Conservation (phyloP, 2,888 invertebrate species). For the Phyto melanocephala region DNA sequence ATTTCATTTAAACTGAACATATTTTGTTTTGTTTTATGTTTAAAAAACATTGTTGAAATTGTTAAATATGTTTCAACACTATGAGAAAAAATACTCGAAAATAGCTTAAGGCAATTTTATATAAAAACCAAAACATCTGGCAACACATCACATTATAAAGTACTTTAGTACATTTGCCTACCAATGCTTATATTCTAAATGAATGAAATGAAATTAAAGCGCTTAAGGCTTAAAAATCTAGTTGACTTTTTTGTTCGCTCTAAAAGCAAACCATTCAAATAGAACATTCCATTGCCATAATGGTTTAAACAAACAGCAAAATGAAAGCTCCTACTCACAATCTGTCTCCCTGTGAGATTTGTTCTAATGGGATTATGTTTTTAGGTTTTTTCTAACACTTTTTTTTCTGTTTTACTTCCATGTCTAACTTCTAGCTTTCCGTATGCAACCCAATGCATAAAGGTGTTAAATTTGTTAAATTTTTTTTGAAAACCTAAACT, state of each 20-base stretch:
- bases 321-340: constrained; percentile 16
- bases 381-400: not conserved
- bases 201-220: not conserved
- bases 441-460: not conserved
- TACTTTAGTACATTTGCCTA: too few species aligned
- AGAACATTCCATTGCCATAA: not conserved
- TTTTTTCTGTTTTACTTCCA: not conserved
- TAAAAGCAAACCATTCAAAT: not conserved
- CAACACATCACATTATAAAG: too few species aligned
- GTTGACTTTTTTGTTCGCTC: constrained; percentile 29
- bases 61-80: too few species aligned
- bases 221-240: constrained; percentile 35
- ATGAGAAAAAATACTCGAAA: too few species aligned
- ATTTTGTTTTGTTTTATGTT: too few species aligned
- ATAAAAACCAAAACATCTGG: too few species aligned
- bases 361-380: constrained; percentile 61
- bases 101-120: too few species aligned
- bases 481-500: not conserved
- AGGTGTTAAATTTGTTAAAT: too few species aligned
- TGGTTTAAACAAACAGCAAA: not conserved
- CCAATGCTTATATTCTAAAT: too few species aligned
- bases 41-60: too few species aligned
- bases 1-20: too few species aligned
- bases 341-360: constrained; percentile 15
- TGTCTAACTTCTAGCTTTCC: not conserved